phyloP scores from a whole-genome alignment of 1,140 invertebrate genomes.

The Pogonognathellus flavescens region DNA sequence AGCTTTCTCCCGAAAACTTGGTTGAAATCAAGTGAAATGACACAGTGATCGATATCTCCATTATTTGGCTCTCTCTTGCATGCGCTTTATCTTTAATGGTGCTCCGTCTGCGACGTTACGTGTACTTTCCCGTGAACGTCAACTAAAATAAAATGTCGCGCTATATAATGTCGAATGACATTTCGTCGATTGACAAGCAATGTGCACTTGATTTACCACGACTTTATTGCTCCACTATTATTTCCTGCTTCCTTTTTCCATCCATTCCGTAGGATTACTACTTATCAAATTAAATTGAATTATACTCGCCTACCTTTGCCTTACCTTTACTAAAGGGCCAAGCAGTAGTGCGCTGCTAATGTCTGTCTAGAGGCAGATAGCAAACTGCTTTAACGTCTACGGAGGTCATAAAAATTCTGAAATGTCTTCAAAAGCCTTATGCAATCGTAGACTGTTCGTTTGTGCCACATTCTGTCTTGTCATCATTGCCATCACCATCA shows the following conservation, averaged over 20 bases:
- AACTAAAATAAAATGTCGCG: background rate
- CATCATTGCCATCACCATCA: constrained; percentile 13
- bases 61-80: constrained; percentile 31
- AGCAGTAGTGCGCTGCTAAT: background rate
- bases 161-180: background rate
- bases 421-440: constrained; percentile 16
- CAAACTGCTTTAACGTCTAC: background rate
- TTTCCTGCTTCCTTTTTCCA: too few species aligned
- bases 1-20: background rate
- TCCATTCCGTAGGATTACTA: too few species aligned
- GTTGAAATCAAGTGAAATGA: background rate
- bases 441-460: background rate
- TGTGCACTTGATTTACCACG: background rate
- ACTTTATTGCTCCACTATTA: too few species aligned
- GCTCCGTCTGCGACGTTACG: constrained; percentile 2
- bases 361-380: background rate
- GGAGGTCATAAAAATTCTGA: background rate
- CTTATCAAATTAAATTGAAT: background rate
- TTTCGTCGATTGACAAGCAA: constrained; percentile 24
- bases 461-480: constrained; percentile 15
- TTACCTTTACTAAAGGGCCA: background rate
- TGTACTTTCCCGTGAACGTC: background rate
- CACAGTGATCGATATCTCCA: constrained; percentile 42
- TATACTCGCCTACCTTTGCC: background rate
- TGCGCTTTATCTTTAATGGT: constrained; percentile 38